Percentiles rank a stretch among this genome's conserved stretches.
Evolutionary conservation across 2,797 vertebrate species (phyloP).

Genomic region (Aphelocoma californica): DNA sequence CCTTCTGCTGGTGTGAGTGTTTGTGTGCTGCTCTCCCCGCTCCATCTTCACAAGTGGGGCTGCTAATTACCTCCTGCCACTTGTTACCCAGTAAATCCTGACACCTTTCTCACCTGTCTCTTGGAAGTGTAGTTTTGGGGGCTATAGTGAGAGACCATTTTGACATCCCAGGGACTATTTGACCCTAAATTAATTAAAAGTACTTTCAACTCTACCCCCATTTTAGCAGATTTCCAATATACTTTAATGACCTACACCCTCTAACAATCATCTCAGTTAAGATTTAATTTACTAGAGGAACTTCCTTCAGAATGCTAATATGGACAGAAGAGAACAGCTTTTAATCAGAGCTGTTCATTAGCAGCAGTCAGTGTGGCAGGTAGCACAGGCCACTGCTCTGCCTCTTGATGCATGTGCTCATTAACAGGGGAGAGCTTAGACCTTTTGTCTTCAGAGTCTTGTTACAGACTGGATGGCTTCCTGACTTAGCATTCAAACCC

Average conservation of each 20-base stretch:
- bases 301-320: not conserved
- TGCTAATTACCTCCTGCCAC: not conserved
- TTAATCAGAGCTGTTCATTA: not conserved
- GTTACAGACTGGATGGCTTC: not conserved
- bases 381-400: not conserved
- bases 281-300: conserved; percentile 1
- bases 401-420: not conserved
- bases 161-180: not conserved
- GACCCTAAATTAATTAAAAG: conserved; percentile 3
- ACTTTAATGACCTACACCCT: not conserved
- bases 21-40: not conserved
- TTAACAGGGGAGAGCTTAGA: not conserved
- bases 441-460: not conserved
- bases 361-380: not conserved
- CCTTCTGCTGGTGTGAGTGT: not conserved
- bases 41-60: not conserved
- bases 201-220: not conserved
- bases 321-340: not conserved
- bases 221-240: not conserved
- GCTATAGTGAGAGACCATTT: not conserved
- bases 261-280: not conserved
- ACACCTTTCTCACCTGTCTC: not conserved
- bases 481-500: not conserved
- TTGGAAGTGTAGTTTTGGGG: not conserved
- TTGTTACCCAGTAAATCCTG: not conserved